These are phyloP conservation scores for Goniozus legneri DNA, from an alignment of 1,140 invertebrate genomes.

Conservation along the genomic window DNA sequence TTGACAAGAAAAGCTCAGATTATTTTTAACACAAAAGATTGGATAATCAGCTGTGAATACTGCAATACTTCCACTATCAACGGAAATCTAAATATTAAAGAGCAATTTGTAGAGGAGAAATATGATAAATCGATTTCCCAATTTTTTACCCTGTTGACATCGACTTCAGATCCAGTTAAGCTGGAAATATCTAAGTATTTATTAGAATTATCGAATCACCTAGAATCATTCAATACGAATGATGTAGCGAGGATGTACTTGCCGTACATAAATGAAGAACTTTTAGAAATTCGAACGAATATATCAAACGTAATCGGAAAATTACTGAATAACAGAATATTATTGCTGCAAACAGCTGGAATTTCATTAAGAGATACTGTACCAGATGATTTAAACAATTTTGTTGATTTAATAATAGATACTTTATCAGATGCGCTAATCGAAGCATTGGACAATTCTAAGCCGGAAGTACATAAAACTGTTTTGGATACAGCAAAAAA, in stretches of 20 bases:
- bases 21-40: no score
- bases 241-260: slow-evolving; percentile 44
- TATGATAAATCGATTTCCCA: slow-evolving; percentile 26
- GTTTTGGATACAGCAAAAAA: slow-evolving; percentile 56
- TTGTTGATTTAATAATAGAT: slow-evolving; percentile 55
- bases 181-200: slow-evolving; percentile 38
- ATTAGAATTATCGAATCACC: slow-evolving; percentile 47
- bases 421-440: slow-evolving; percentile 51
- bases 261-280: slow-evolving; percentile 38
- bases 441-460: slow-evolving; percentile 52
- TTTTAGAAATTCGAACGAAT: slow-evolving; percentile 38
- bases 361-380: slow-evolving; percentile 25
- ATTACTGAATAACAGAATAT: slow-evolving; percentile 41
- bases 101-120: slow-evolving; percentile 11
- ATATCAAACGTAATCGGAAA: slow-evolving; percentile 35
- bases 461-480: slow-evolving; percentile 55
- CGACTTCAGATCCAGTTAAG: slow-evolving; percentile 26
- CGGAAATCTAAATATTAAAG: slow-evolving; percentile 16
- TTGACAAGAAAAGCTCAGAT: slow-evolving; percentile 28
- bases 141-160: slow-evolving; percentile 32
- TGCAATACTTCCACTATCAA: slow-evolving; percentile 37
- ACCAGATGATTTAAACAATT: slow-evolving; percentile 46
- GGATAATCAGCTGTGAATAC: slow-evolving; percentile 35
- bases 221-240: slow-evolving; percentile 42
- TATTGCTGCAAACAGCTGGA: slow-evolving; percentile 18